Evolutionary conservation across 64 coral and sea anemone genomes (phyloP).

Genomic region (Platygyra sinensis): DNA sequence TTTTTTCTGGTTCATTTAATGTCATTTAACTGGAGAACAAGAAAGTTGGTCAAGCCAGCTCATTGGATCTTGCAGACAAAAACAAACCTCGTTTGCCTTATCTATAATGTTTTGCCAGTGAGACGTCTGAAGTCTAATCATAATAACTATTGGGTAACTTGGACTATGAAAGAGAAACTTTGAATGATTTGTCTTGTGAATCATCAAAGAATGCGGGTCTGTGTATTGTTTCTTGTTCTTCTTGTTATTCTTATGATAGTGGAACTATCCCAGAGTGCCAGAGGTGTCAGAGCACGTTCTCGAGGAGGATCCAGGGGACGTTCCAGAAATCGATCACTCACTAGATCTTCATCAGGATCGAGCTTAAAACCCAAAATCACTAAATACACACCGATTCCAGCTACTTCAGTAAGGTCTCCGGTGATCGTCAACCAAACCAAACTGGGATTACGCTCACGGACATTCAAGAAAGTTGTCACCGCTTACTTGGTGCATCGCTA

Average conservation of each 20-base stretch:
- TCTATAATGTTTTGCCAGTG: too few species aligned
- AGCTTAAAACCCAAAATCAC: neutral
- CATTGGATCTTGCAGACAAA: too few species aligned
- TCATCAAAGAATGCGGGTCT: neutral
- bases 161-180: too few species aligned
- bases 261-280: neutral
- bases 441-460: neutral
- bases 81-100: too few species aligned
- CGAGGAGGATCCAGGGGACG: neutral
- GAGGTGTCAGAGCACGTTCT: neutral
- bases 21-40: too few species aligned
- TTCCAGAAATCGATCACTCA: neutral
- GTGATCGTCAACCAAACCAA: neutral
- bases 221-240: neutral
- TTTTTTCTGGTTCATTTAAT: too few species aligned
- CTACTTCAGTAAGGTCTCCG: neutral
- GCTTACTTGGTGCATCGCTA: neutral
- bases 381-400: constrained; percentile 26
- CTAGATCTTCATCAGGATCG: neutral
- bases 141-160: too few species aligned
- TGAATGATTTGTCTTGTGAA: neutral
- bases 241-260: neutral
- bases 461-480: neutral
- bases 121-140: too few species aligned
- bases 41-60: too few species aligned